These are phyloP conservation scores for Panurus biarmicus DNA, from an alignment of 2,113 vertebrate species.

Conservation along the genomic window DNA sequence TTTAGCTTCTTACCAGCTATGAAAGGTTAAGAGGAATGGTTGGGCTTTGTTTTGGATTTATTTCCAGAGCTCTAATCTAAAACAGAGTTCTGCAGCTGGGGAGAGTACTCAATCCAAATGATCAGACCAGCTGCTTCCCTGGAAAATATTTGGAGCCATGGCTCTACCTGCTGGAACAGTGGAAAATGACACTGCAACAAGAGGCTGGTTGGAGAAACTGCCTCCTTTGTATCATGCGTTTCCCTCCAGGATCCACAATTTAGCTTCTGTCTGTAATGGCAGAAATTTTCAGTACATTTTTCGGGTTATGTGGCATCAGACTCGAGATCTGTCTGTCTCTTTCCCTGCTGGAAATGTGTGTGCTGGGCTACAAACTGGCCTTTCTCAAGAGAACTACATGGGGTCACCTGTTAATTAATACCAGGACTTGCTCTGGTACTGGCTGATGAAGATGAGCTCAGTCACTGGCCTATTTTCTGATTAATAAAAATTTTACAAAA, in stretches of 20 bases:
- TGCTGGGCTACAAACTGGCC: not conserved
- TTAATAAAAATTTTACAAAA: not conserved
- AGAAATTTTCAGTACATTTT: not conserved
- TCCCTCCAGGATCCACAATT: not conserved
- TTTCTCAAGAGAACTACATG: not conserved
- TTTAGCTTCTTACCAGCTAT: not conserved
- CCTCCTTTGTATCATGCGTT: not conserved
- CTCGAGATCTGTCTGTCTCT: not conserved
- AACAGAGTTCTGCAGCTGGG: not conserved
- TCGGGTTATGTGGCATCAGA: rapidly evolving
- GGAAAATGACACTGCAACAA: not conserved
- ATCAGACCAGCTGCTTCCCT: not conserved
- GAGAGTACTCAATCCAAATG: not conserved
- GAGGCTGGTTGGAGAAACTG: not conserved
- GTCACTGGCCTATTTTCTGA: not conserved
- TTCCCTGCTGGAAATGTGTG: not conserved
- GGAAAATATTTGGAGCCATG: not conserved
- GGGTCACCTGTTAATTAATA: not conserved
- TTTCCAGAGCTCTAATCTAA: not conserved
- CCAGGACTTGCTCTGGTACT: not conserved
- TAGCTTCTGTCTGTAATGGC: not conserved
- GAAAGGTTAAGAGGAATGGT: not conserved
- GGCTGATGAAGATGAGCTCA: not conserved
- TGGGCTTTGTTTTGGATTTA: not conserved
- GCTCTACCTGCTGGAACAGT: conserved; percentile 29